Conservation (phyloP, 1,140 invertebrate species). For the Hylaeus anthracinus region DNA sequence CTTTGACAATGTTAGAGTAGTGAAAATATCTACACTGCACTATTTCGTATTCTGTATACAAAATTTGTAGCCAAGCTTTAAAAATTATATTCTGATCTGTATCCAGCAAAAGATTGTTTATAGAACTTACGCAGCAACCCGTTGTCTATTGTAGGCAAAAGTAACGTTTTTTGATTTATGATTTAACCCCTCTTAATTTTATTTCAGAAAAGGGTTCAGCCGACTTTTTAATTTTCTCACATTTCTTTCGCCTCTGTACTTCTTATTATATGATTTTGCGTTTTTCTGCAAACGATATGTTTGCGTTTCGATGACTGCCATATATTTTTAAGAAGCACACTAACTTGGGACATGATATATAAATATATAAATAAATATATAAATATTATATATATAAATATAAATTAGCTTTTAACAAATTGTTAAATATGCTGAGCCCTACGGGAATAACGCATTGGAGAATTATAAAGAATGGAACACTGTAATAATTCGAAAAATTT, state of each 20-base stretch:
- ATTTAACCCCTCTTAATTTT: background rate
- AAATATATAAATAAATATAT: slow-evolving; percentile 49
- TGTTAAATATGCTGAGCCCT: slow-evolving; percentile 71
- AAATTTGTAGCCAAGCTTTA: background rate
- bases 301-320: slow-evolving; percentile 76
- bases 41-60: slow-evolving; percentile 9
- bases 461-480: slow-evolving; percentile 65
- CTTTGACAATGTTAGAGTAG: background rate
- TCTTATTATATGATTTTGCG: slow-evolving; percentile 47
- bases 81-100: background rate
- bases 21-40: background rate
- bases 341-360: slow-evolving; percentile 75
- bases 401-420: slow-evolving; percentile 77
- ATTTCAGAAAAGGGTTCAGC: background rate
- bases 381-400: slow-evolving; percentile 45
- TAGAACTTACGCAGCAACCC: background rate
- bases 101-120: background rate
- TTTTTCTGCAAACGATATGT: slow-evolving; percentile 63
- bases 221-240: slow-evolving; percentile 15
- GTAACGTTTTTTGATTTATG: background rate
- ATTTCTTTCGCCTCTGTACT: background rate
- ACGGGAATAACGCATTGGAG: slow-evolving; percentile 64
- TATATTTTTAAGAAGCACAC: slow-evolving; percentile 76
- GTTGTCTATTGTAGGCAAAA: background rate
- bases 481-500: slow-evolving; percentile 69